Evolutionary conservation across 2,113 vertebrate species (phyloP).

Genomic region (Ciconia maguari): DNA sequence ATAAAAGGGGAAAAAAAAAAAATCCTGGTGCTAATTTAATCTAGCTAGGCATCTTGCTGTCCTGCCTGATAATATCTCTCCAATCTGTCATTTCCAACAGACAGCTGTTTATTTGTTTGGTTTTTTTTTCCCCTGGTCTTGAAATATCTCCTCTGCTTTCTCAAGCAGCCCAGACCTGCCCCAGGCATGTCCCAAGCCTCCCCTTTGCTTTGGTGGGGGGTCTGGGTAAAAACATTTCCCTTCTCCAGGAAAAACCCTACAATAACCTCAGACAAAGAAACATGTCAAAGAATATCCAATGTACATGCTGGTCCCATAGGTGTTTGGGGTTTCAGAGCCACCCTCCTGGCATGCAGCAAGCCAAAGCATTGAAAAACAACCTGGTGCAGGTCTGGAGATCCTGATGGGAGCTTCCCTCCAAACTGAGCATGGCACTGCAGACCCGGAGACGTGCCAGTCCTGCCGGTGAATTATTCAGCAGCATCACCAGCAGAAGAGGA

Average conservation of each 20-base stretch:
- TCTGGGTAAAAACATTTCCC: not conserved
- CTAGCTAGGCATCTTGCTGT: constrained; percentile 48
- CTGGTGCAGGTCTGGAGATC: not conserved
- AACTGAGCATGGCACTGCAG: accelerated
- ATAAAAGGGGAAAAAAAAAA: not conserved
- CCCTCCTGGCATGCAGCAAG: not conserved
- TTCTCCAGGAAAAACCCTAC: not conserved
- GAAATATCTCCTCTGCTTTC: not conserved
- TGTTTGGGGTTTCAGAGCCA: not conserved
- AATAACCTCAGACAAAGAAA: not conserved
- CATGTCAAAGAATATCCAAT: not conserved
- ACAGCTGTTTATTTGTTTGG: constrained; percentile 33
- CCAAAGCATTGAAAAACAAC: not conserved
- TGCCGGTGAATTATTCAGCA: not conserved
- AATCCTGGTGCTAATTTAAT: constrained; percentile 42
- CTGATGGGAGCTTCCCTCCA: accelerated
- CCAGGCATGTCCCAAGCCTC: not conserved
- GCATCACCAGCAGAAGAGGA: not conserved
- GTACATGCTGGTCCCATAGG: accelerated
- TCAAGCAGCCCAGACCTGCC: not conserved
- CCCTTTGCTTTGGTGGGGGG: not conserved
- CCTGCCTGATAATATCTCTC: constrained; percentile 34
- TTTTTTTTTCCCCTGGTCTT: not conserved
- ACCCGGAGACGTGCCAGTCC: not conserved
- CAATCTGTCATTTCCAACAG: constrained; percentile 40